Percentiles rank a stretch among this genome's conserved stretches.
phyloP scores from a whole-genome alignment of 2,888 invertebrate species.

The Cerastis leucographa region DNA sequence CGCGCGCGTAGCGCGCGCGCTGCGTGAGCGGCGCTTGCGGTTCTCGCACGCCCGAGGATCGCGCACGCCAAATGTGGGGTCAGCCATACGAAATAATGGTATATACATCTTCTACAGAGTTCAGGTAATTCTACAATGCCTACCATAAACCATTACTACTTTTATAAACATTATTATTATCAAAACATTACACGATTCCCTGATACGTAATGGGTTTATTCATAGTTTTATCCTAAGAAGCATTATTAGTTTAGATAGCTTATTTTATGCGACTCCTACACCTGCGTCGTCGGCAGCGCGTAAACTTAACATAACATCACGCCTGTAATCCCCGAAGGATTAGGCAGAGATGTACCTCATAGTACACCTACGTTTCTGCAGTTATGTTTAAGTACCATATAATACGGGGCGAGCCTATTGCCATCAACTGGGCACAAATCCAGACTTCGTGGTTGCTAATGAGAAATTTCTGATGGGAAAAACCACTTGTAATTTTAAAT shows the following conservation, averaged over 20 bases:
- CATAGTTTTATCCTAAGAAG: constrained; percentile 10
- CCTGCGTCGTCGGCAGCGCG: neutral
- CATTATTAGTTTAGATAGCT: constrained; percentile 1
- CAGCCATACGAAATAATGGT: neutral
- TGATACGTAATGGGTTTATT: constrained; percentile 6
- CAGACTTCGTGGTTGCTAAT: neutral
- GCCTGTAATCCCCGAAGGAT: neutral
- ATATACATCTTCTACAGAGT: neutral
- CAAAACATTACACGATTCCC: constrained; percentile 34
- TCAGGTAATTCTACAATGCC: constrained; percentile 22
- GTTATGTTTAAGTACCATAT: neutral
- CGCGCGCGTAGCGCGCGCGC: too few relatives aligned
- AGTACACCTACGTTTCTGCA: neutral
- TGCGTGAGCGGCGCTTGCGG: too few relatives aligned
- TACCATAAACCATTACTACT: constrained; percentile 30
- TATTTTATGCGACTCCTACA: neutral
- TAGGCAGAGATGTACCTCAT: neutral
- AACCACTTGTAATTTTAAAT: neutral
- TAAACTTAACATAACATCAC: neutral
- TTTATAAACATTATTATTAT: constrained; percentile 38
- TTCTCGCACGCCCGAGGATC: too few relatives aligned
- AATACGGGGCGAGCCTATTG: neutral
- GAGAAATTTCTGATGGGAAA: neutral
- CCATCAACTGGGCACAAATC: neutral
- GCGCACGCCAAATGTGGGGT: too few relatives aligned